These are phyloP conservation scores for Chaetorhynchus papuensis DNA, from an alignment of 2,113 vertebrate species.

Conservation along the genomic window DNA sequence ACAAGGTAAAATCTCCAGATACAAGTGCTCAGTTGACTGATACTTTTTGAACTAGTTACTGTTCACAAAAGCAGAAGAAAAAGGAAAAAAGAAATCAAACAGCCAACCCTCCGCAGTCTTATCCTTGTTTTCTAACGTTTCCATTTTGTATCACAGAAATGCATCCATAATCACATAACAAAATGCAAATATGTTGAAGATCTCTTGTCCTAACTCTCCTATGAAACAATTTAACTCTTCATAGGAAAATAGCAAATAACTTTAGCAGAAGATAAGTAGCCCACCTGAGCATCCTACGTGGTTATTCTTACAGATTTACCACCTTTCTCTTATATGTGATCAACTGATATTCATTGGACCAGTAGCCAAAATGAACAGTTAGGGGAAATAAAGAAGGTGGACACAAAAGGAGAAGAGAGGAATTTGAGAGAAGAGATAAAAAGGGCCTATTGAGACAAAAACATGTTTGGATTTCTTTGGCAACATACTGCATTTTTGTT, in stretches of 20 bases:
- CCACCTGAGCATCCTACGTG: neutral
- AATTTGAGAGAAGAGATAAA: neutral
- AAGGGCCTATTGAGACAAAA: neutral
- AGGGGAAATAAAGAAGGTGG: neutral
- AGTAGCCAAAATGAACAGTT: neutral
- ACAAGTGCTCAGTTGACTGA: neutral
- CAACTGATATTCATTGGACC: neutral
- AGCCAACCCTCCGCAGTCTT: neutral
- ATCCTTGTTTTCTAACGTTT: neutral
- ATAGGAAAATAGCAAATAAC: neutral
- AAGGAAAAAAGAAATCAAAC: neutral
- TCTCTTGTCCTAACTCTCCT: neutral
- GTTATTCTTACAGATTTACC: neutral
- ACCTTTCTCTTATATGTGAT: neutral
- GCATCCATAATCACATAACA: neutral
- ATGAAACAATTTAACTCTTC: neutral
- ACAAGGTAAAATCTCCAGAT: neutral
- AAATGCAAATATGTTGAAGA: neutral
- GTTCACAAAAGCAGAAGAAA: neutral
- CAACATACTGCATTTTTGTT: neutral
- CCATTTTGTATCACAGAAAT: neutral
- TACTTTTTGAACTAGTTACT: neutral
- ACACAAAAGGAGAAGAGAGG: neutral
- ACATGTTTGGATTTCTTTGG: neutral
- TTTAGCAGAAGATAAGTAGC: neutral